Base-by-base conservation (phyloP, 1,140 invertebrate species). In the Physella acuta region DNA sequence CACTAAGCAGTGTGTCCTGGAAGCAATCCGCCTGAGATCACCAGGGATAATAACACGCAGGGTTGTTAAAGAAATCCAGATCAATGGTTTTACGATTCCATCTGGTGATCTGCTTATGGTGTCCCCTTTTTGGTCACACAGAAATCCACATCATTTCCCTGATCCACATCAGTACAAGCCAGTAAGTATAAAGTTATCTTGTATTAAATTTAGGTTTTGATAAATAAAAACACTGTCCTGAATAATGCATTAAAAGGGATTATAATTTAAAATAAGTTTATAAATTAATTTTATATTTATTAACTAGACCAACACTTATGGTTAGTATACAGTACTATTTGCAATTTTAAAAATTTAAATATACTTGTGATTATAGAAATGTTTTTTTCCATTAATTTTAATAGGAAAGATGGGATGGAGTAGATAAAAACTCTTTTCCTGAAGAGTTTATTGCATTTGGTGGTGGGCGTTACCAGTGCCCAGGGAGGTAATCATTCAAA, bases 381-480 rank as follows among this genome's bases (percentile, higher is more conserved):
- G n/a, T n/a, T n/a, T n/a, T n/a, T n/a, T n/a, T n/a, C 34, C 3
- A 34, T 11, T 67, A 37, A 33, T 59, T 66, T 37, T 36, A 49
- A 59, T 62, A 78, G 79, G 76, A 79, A 36, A 58, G 79, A 26
- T 81, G 79, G 79, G 62, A 67, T 17, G 77, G 78, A 55, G 20
- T 78, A 28, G 74, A 77, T 24, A 78, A 75, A 60, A 80, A 79
- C 62, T 20, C 73, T 26, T 79, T 79, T 68, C 60, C 77, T 53
- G 73, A 77, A 53, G 75, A 74, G 17, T 81, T 80, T 72, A 67
- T 81, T 31, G 76, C 76, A 3, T 81, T 81, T 78, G 79, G 79
- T n/a, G 77, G 77, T 51, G 79, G 79, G 0, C 63, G 79, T 49
- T 81, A 76, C 66, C 76, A 77, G 67, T 81, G 79, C 62, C 79